phyloP scores from a whole-genome alignment of 64 coral and sea anemone genomes.

The Platygyra sinensis region DNA sequence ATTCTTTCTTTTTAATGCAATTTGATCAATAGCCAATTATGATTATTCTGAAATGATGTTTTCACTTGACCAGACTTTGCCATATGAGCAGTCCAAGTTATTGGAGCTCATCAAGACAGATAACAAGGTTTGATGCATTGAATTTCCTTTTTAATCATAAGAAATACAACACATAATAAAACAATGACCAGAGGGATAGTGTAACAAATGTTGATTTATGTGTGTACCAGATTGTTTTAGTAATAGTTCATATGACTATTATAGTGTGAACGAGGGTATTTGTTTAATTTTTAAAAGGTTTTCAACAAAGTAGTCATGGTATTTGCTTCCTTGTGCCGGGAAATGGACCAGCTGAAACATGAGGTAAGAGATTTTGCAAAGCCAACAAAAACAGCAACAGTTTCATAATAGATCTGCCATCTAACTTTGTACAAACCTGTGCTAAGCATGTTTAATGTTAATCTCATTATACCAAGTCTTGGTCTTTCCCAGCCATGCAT shows the following conservation, averaged over 20 bases:
- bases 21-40: no score
- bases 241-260: neutral
- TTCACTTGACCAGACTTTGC: slow-evolving; percentile 73
- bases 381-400: no score
- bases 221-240: no score
- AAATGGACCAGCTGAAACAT: slow-evolving; percentile 86
- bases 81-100: slow-evolving; percentile 92
- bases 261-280: neutral
- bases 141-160: neutral
- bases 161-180: neutral
- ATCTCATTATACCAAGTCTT: no score
- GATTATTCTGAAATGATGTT: no score
- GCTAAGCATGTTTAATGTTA: no score
- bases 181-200: no score
- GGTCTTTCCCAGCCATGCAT: no score
- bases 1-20: no score
- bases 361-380: slow-evolving; percentile 59
- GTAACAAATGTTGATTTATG: no score
- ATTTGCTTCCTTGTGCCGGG: slow-evolving; percentile 90
- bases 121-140: slow-evolving; percentile 64
- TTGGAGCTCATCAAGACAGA: slow-evolving; percentile 97
- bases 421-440: no score
- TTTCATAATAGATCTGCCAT: no score
- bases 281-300: slow-evolving; percentile 58
- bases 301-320: slow-evolving; percentile 99